Conservation (phyloP, 2,113 vertebrate species). For the Ifrita kowaldi region DNA sequence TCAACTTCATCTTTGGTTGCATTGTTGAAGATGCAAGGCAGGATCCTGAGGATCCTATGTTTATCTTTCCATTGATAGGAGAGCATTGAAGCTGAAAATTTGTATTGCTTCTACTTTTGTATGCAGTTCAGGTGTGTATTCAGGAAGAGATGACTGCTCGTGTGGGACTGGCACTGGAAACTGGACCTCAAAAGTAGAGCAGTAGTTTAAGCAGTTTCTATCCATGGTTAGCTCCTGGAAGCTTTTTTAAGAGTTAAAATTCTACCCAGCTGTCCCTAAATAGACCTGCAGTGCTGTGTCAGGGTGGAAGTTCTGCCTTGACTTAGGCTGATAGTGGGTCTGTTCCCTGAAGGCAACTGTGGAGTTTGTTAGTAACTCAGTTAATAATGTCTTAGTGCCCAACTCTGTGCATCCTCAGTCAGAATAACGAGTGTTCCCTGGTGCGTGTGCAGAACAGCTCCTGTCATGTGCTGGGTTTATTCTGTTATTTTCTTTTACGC, state of each 20-base stretch:
- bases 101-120: not conserved
- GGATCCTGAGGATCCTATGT: not conserved
- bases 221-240: not conserved
- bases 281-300: not conserved
- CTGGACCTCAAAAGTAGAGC: not conserved
- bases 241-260: not conserved
- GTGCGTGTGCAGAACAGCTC: not conserved
- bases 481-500: not conserved
- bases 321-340: not conserved
- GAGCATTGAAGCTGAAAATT: not conserved
- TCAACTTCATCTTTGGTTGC: not conserved
- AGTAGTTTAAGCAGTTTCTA: not conserved
- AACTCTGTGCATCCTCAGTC: not conserved
- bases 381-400: not conserved
- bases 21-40: not conserved
- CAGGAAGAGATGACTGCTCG: not conserved
- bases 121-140: not conserved
- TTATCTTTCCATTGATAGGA: not conserved
- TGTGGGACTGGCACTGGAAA: not conserved
- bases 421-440: fast-evolving
- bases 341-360: not conserved
- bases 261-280: not conserved
- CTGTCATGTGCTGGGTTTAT: not conserved
- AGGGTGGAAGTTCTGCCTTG: not conserved
- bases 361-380: not conserved